Evolutionary conservation across 2,797 vertebrate genomes (phyloP), one percentile per base, ranked within the genome.

Genomic region (Hoplostethus atlanticus): DNA sequence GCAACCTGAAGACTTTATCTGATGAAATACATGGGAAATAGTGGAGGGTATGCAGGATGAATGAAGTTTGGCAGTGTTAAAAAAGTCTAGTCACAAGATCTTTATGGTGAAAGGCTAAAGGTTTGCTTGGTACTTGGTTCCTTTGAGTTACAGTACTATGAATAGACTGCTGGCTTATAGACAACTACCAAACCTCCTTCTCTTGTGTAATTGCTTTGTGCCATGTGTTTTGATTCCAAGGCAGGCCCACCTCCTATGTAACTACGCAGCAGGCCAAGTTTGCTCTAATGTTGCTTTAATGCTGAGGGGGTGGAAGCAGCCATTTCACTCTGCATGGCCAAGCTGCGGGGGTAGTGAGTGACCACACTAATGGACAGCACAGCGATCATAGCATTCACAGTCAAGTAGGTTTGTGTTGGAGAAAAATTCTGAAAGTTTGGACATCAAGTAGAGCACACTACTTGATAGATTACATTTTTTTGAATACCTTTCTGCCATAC

Each of bases 21-120:
- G 88, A 92, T 87, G 87, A 90, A 92, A 89, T 73, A 69, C 28
- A 17, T 47, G 71, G 83, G 83, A 92, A 88, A 91, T 81, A 76
- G 63, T 40, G 47, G 64, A 36, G 46, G 44, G 61, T 62, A 67
- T 56, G 63, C 17, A 10, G 53, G 64, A 70, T 66, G n/a, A 47
- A 52, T 11, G 71, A 85, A 83, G 70, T 84, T 74, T 56, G 55
- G 8, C 16, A 65, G 60, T 42, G 31, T 72, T 74, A 63, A 84
- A 85, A 74, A 52, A 52, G 53, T 68, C 55, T 69, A 72, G 76
- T 77, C 76, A 77, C 69, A 47, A 71, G 64, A 89, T 84, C 57
- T 77, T 75, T 68, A 87, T 84, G 68, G 36, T 62, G 53, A 15
- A 34, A 36, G 54, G 15, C 54, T 17, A 1, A 67, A 75, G 36